A percentile compares a stretch with the other conserved stretches of the same genome.
phyloP scores from a whole-genome alignment of 2,888 invertebrate genomes.

The Leptogaster cylindrica region DNA sequence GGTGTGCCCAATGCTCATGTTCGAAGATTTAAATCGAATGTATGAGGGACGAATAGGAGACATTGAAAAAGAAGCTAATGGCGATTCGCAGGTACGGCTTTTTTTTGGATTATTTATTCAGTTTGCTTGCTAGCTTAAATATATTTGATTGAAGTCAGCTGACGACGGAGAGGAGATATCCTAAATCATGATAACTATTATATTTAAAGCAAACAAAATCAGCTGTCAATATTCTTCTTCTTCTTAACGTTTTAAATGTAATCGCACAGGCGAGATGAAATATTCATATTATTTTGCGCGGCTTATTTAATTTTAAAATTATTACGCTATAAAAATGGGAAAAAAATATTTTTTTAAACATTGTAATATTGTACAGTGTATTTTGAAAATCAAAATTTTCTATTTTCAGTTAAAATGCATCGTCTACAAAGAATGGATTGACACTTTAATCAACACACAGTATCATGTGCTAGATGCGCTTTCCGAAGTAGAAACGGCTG shows the following conservation, averaged over 20 bases:
- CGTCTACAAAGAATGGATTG: constrained; percentile 69
- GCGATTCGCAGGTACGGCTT: constrained; percentile 53
- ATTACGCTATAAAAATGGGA: too few relatives aligned
- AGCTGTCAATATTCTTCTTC: too few relatives aligned
- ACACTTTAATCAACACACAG: constrained; percentile 68
- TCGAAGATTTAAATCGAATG: constrained; percentile 66
- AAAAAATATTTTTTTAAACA: too few relatives aligned
- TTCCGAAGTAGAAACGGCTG: constrained; percentile 69
- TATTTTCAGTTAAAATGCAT: constrained; percentile 68
- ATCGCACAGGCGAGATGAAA: too few relatives aligned
- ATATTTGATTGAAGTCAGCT: constrained; percentile 11
- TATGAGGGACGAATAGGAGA: constrained; percentile 69
- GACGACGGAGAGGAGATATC: too few relatives aligned
- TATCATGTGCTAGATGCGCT: constrained; percentile 68
- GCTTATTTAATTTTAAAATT: too few relatives aligned
- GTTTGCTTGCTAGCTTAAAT: background rate
- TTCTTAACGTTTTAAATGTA: too few relatives aligned
- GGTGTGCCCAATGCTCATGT: constrained; percentile 3
- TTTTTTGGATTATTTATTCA: too few relatives aligned
- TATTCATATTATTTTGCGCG: too few relatives aligned
- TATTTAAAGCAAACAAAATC: too few relatives aligned
- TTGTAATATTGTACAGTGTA: too few relatives aligned
- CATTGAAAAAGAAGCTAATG: constrained; percentile 64
- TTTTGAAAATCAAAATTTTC: background rate
- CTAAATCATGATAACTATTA: too few relatives aligned